phyloP scores from a whole-genome alignment of 2,113 vertebrate species.

The Pterophyllum scalare region DNA sequence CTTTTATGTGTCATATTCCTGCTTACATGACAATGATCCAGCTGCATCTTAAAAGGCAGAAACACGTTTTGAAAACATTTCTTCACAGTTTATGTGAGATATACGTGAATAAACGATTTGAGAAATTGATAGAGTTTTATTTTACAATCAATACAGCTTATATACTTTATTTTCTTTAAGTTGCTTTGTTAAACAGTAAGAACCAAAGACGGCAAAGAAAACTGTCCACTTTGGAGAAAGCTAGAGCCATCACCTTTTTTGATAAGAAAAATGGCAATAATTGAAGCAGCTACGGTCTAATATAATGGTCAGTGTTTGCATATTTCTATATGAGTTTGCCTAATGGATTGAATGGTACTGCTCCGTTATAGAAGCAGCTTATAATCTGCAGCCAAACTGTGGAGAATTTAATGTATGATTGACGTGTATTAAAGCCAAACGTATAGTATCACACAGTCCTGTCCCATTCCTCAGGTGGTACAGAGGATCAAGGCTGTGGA shows the following conservation, averaged over 20 bases:
- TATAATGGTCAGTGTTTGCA: background rate
- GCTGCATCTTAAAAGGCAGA: background rate
- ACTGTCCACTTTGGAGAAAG: background rate
- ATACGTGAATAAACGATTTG: background rate
- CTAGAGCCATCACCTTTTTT: background rate
- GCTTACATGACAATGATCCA: background rate
- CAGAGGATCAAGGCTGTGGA: constrained; percentile 94
- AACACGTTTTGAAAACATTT: background rate
- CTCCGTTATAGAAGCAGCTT: background rate
- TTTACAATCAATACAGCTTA: too few relatives aligned
- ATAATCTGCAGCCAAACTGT: background rate
- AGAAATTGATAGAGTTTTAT: background rate
- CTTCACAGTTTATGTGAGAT: background rate
- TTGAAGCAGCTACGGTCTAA: background rate
- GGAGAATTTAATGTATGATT: background rate
- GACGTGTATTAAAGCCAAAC: background rate
- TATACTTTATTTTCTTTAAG: too few relatives aligned
- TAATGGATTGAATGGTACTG: background rate
- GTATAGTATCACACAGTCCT: background rate
- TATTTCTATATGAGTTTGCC: background rate
- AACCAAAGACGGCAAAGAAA: background rate
- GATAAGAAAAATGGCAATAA: too few relatives aligned
- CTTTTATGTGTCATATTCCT: background rate
- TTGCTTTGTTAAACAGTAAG: background rate
- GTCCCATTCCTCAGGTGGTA: constrained; percentile 85